Evolutionary conservation across 2,113 vertebrate genomes (phyloP), one percentile per base, ranked within the genome.

Genomic region (Carlito syrichta): DNA sequence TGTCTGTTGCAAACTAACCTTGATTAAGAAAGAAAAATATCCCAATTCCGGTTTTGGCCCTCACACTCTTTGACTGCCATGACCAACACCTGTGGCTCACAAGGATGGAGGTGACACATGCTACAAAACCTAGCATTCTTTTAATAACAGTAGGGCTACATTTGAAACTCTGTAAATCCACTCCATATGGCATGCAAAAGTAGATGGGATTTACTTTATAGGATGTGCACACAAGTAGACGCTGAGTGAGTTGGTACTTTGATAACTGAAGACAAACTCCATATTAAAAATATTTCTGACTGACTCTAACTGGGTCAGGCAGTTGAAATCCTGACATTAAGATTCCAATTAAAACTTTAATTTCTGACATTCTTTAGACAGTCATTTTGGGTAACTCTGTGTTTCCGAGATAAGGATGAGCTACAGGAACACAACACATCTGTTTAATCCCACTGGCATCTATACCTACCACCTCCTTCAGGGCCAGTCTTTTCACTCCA

Each of bases 231-330:
- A 17, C 23, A 76, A 81, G 69, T 32, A 76, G 91, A 94, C 91
- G 60, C 43, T 73, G 86, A 96, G 48, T 0, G 1, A 89, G 66
- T 5, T 77, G 79, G 88, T 87, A 3, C 16, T 91, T 95, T 86
- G 89, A n/a, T 95, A 96, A 94, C 56, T 86, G 84, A 94, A 97
- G 45, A 63, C 94, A 94, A 85, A 52, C 38, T 40, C 40, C 62
- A 7, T 71, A 63, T 60, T 94, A 62, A 88, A 94, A 73, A 78
- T 50, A 40, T 91, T 62, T 73, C 86, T 25, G 74, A 89, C 93
- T 97, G 97, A 96, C 84, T 89, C 63, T 93, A 98, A 96, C 50
- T 54, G 43, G 95, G 89, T 56, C 38, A 95, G 96, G 30, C 25
- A 89, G 76, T 84, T 95, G 82, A 98, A 96, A 35, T 71, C 82